Evolutionary conservation across 92 coral and sea anemone genomes (phyloP), one percentile per base, ranked within the genome.

Genomic region (Palythoa grandiflora): DNA sequence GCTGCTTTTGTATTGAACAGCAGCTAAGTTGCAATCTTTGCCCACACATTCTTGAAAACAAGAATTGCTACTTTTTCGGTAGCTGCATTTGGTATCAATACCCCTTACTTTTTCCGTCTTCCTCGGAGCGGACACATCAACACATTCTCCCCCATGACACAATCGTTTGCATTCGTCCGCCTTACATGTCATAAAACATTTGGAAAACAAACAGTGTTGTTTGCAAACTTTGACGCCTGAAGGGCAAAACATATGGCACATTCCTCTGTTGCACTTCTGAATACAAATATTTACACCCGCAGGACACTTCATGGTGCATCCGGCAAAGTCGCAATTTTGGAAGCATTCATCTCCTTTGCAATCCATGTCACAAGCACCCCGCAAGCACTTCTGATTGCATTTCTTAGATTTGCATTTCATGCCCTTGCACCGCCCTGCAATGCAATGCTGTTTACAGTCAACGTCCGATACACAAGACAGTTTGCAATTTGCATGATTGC

Each of bases 401-500:
- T 44, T 47, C 86, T 81, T 81, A 20, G 86, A 81, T 16, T 81
- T 65, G 75, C 86, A 81, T 47, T 65, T 66, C 86, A 81, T 81
- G 38, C 19, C 47, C 71, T 44, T 81, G 75, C 86, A 81, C 28
- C 63, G 75, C 17, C 86, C 86, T 12, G 86, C 86, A 81, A 81
- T 68, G 40, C 86, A 81, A 47, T 40, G 48, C 53, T 81, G 86
- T 1, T 81, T 81, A 35, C 86, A 81, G 13, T 48, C 75, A 38
- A 52, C 16, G 12, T 7, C 57, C 2, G 86, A 81, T 35, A 11
- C 71, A 71, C 86, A 81, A 48, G 20, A 13, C n/a, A 81, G 75
- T 19, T 50, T 81, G 86, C 86, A 81, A 21, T 66, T 81, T 44
- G 86, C 86, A 44, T 81, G 86, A 68, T 81, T 81, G 40, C 86